These are phyloP conservation scores for Molossus alvarezi DNA, from an alignment of 2,797 vertebrate species.

Conservation along the genomic window DNA sequence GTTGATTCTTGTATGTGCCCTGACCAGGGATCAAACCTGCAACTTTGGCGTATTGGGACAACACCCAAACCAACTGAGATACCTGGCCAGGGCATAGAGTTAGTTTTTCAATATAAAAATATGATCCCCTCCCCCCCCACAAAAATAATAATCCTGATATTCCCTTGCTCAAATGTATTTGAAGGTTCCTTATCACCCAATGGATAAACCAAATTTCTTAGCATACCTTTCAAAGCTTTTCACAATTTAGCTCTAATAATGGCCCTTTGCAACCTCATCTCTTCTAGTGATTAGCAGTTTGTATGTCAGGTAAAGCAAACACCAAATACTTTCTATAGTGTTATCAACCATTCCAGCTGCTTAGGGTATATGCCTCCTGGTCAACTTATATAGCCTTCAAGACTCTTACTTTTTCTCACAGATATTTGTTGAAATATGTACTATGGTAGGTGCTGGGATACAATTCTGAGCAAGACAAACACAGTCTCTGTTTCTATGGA, in stretches of 20 bases:
- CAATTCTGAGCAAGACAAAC: background rate
- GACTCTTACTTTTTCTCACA: background rate
- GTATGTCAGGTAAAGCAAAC: background rate
- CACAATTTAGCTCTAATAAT: background rate
- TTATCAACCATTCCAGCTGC: background rate
- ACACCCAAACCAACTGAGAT: too few species aligned
- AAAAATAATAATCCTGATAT: background rate
- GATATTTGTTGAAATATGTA: background rate
- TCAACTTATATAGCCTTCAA: constrained; percentile 1
- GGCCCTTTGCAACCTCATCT: background rate
- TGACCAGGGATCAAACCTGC: too few species aligned
- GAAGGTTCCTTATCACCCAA: background rate
- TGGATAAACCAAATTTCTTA: constrained; percentile 14
- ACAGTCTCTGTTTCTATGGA: background rate
- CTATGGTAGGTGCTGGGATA: background rate
- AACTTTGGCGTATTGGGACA: too few species aligned
- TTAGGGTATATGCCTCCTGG: background rate
- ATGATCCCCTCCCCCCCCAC: background rate
- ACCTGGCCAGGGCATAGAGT: background rate
- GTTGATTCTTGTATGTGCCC: too few species aligned
- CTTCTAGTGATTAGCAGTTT: background rate
- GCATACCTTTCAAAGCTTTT: background rate
- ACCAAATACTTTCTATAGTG: background rate
- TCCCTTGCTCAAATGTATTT: background rate
- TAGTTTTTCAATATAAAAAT: background rate